A percentile compares a stretch with the other conserved stretches of the same genome.
These are phyloP conservation scores for Bruchidius siliquastri DNA, from an alignment of 2,888 invertebrate genomes.

Conservation along the genomic window DNA sequence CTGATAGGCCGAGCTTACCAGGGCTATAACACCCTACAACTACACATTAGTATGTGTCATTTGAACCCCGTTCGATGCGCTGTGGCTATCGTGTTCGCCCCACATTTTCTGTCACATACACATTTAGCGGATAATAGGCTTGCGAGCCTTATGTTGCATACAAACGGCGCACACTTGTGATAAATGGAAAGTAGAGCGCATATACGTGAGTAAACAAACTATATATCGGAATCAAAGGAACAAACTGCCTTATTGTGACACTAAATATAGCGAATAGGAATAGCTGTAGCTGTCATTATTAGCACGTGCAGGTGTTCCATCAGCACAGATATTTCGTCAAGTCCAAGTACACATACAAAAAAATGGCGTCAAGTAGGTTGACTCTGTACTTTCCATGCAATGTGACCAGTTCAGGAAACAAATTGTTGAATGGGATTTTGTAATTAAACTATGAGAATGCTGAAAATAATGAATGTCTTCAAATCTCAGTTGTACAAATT, in stretches of 20 bases:
- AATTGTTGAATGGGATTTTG: no score
- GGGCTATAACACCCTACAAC: background rate
- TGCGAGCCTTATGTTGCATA: background rate
- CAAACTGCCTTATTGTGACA: background rate
- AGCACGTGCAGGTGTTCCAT: background rate
- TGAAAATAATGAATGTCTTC: no score
- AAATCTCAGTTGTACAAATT: no score
- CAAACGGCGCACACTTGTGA: background rate
- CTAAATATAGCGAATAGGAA: background rate
- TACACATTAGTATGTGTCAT: background rate
- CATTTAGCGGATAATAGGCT: background rate
- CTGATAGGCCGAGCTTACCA: background rate
- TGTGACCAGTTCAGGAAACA: no score
- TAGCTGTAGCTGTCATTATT: background rate
- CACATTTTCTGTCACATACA: background rate
- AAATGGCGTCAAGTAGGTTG: no score
- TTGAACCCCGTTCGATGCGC: background rate
- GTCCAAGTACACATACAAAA: background rate
- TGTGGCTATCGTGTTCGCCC: background rate
- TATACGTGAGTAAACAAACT: background rate
- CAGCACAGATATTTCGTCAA: background rate
- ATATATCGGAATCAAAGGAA: background rate
- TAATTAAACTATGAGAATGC: no score
- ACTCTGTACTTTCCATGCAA: no score
- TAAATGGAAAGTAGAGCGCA: background rate